Evolutionary conservation across 2,888 invertebrate genomes (phyloP).

Genomic region (Lepeophtheirus nordmannii): DNA sequence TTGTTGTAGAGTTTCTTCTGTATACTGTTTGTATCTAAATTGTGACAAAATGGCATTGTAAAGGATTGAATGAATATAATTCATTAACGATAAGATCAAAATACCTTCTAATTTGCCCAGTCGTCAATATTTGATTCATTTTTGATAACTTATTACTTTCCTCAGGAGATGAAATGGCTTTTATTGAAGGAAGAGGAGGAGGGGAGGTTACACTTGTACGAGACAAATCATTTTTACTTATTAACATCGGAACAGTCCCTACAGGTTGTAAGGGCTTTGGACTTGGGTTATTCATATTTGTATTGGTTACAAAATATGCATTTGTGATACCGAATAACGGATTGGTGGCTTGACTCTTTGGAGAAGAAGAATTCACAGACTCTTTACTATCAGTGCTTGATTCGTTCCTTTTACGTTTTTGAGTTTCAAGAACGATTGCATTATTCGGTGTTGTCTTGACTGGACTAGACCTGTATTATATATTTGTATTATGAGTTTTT

Average conservation of each 20-base stretch:
- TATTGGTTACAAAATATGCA: constrained; percentile 12
- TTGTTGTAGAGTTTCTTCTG: constrained; percentile 20
- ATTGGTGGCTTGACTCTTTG: neutral
- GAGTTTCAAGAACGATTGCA: neutral
- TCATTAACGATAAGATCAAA: too few relatives aligned
- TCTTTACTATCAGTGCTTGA: neutral
- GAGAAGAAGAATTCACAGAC: neutral
- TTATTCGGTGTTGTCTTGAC: neutral
- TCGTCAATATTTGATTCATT: neutral
- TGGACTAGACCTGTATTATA: neutral
- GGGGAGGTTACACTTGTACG: neutral
- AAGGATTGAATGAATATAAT: too few relatives aligned
- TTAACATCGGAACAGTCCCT: neutral
- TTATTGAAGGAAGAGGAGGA: neutral
- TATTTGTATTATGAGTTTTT: too few relatives aligned
- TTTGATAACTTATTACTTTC: neutral
- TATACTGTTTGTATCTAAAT: constrained; percentile 23
- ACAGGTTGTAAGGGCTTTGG: neutral
- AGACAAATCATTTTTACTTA: neutral
- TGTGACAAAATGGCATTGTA: too few relatives aligned
- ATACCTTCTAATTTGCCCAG: neutral
- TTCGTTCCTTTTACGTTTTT: neutral
- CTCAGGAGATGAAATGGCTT: neutral
- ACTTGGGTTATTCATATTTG: neutral
- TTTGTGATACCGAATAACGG: constrained; percentile 14